phyloP scores from a whole-genome alignment of 2,113 vertebrate species.

The Heterocephalus glaber region DNA sequence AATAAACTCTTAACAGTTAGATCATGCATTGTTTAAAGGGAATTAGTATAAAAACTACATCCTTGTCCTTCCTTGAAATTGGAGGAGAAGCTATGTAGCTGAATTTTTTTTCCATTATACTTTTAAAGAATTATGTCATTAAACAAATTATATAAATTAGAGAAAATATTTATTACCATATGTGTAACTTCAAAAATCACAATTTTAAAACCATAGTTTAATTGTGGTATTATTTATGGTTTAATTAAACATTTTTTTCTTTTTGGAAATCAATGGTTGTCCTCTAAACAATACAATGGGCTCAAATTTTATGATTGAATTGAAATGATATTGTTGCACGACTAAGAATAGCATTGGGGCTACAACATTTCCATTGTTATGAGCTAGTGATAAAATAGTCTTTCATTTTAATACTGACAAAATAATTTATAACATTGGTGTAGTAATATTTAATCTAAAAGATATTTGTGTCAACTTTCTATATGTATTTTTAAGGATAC shows the following conservation, averaged over 20 bases:
- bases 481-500: background rate
- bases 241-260: too few relatives aligned
- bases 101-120: background rate
- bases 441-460: background rate
- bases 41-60: background rate
- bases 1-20: background rate
- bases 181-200: background rate
- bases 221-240: too few relatives aligned
- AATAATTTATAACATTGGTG: background rate
- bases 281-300: background rate
- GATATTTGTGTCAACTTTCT: background rate
- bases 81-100: background rate
- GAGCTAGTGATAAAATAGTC: background rate
- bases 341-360: background rate
- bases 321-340: background rate
- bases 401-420: background rate
- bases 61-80: background rate
- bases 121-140: background rate
- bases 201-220: background rate
- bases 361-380: background rate
- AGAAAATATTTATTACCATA: background rate
- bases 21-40: background rate
- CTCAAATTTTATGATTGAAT: background rate
- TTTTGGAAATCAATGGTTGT: background rate
- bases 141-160: background rate